Conservation (phyloP, 2,888 invertebrate species). For the Watsonalla binaria region DNA sequence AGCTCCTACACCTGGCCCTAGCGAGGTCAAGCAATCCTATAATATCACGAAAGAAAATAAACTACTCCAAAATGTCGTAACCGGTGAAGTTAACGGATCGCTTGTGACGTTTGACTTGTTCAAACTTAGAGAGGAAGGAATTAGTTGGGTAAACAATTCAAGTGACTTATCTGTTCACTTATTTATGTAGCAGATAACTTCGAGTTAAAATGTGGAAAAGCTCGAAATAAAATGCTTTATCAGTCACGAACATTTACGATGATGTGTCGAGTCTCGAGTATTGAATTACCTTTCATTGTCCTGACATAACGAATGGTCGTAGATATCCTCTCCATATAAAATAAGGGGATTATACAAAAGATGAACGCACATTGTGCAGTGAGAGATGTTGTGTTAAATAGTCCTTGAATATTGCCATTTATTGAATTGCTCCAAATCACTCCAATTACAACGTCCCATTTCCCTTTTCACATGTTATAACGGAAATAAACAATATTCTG, state of each 20-base stretch:
- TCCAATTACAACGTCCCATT: constrained; percentile 20
- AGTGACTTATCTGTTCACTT: constrained; percentile 37
- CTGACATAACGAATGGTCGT: constrained; percentile 11
- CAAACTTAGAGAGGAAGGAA: constrained; percentile 30
- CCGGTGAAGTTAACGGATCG: not conserved
- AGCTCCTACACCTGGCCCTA: constrained; percentile 18
- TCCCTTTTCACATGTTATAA: constrained; percentile 5
- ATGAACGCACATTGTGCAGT: constrained; percentile 27
- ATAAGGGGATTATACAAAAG: constrained; percentile 35
- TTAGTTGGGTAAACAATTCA: constrained; percentile 36
- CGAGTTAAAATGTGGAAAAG: constrained; percentile 29
- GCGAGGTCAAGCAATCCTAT: constrained; percentile 17
- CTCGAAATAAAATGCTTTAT: constrained; percentile 8
- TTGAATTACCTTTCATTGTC: constrained; percentile 12
- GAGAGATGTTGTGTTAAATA: constrained; percentile 37
- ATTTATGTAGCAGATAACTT: constrained; percentile 45
- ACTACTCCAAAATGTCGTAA: not conserved
- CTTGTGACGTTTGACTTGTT: constrained; percentile 7
- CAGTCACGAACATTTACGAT: constrained; percentile 12
- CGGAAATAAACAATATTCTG: not conserved
- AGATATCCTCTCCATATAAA: constrained; percentile 18
- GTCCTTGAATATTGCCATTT: constrained; percentile 44
- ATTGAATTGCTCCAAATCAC: constrained; percentile 31
- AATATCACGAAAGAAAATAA: not conserved
- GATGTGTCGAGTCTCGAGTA: constrained; percentile 14